Base-by-base conservation (phyloP, 2,797 vertebrate genomes). In the Echiichthys vipera region DNA sequence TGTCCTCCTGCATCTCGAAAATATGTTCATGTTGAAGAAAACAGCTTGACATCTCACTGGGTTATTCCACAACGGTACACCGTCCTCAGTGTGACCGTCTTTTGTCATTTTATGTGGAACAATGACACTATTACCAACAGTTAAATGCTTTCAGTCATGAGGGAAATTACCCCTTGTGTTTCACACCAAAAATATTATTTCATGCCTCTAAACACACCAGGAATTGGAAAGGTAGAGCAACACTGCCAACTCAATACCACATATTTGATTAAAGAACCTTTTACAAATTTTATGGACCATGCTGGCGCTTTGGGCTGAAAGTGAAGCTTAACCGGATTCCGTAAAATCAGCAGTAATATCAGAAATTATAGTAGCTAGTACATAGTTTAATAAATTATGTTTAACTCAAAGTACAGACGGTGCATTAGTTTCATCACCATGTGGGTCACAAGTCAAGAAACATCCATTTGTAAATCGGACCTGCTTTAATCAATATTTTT, bases 91-190 rank as follows among this genome's bases (percentile, higher is more conserved):
- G 43, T 77, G 71, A 83, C 62, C 78, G 64, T 70, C 27, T 54
- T 50, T 63, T 66, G 25, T 80, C 51, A 20, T 77, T 79, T 80
- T 55, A 71, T 71, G 63, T 65, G 82, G 67, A 74, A 81, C 81
- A 81, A 78, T 83, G 36, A 72, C 78, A 71, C 55, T 71, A 67
- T 78, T 74, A 75, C 59, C 34, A 65, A 66, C 43, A 62, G 55
- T 62, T 73, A 75, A 83, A 86, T 61, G 59, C 59, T 61, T 59
- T 36, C 30, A 18, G 65, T 74, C 79, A 71, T 70, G 53, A 69
- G 74, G 81, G 83, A 85, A 86, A 88, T 84, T 67, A 79, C 47
- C 70, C 50, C 70, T 59, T 68, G 67, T 77, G 71, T 79, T 85
- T 68, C 61, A 27, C 65, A 59, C 25, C 68, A 75, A 61, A 78